Conservation (phyloP, 2,113 vertebrate genomes). For the Seriola dumerili region DNA sequence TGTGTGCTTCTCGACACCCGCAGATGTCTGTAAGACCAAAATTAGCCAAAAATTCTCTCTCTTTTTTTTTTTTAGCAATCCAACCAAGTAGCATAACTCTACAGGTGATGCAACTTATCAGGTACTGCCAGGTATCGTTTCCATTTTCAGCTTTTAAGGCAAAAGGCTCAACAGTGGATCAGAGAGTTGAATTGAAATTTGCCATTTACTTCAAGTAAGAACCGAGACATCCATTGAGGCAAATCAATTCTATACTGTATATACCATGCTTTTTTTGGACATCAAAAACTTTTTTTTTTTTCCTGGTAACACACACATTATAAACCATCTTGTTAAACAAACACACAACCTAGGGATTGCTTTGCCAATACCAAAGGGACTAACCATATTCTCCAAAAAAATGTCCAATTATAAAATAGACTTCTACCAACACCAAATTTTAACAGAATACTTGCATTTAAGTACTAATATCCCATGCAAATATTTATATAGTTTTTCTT, state of each 20-base stretch:
- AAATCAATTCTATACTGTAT: conserved; percentile 73
- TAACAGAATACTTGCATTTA: conserved; percentile 70
- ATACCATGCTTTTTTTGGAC: conserved; percentile 68
- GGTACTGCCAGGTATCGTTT: conserved; percentile 75
- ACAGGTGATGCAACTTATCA: conserved; percentile 61
- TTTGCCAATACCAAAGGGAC: conserved; percentile 75
- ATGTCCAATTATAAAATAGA: conserved; percentile 73
- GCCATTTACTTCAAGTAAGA: conserved; percentile 82
- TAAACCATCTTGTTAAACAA: conserved; percentile 64
- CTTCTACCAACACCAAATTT: conserved; percentile 54
- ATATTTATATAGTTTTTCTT: conserved; percentile 51
- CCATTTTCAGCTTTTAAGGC: conserved; percentile 79
- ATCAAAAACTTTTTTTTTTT: conserved; percentile 60
- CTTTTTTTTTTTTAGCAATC: conserved; percentile 44
- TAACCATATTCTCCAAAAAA: conserved; percentile 56
- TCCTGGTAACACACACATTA: conserved; percentile 59
- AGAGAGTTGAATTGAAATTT: conserved; percentile 80
- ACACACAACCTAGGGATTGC: conserved; percentile 72
- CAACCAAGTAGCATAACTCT: conserved; percentile 70
- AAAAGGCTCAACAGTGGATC: conserved; percentile 85
- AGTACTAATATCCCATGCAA: conserved; percentile 73
- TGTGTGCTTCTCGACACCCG: conserved; percentile 80
- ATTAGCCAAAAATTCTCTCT: conserved; percentile 23
- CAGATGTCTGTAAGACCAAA: conserved; percentile 51
- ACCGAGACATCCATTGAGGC: conserved; percentile 79